phyloP scores from a whole-genome alignment of 2,113 vertebrate species.

The Chitala chitala region DNA sequence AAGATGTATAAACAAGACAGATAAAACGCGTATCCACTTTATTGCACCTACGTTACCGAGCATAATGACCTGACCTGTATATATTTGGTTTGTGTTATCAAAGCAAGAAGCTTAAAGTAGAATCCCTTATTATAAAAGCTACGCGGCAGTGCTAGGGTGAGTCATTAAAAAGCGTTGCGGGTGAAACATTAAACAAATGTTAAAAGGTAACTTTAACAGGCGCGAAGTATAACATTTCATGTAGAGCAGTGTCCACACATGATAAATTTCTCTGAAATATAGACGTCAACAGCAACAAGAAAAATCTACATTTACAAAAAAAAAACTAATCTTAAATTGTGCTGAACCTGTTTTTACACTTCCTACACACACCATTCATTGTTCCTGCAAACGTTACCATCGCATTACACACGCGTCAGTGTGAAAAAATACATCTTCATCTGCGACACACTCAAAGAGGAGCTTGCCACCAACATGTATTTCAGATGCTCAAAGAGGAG shows the following conservation, averaged over 20 bases:
- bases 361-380: not conserved
- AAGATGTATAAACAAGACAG: not conserved
- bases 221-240: too few relatives aligned
- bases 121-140: not conserved
- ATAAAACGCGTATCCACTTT: not conserved
- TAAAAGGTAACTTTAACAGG: too few relatives aligned
- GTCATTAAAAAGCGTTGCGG: too few relatives aligned
- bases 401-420: not conserved
- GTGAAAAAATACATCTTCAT: not conserved
- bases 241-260: too few relatives aligned
- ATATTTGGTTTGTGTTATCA: not conserved
- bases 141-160: too few relatives aligned
- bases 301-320: not conserved
- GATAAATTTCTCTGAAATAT: too few relatives aligned
- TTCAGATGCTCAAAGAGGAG: slow-evolving; percentile 2
- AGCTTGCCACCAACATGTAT: not conserved
- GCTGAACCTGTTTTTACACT: not conserved
- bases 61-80: not conserved
- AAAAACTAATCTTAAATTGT: not conserved
- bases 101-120: not conserved
- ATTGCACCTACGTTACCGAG: too few relatives aligned
- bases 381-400: not conserved
- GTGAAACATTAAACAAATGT: too few relatives aligned
- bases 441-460: not conserved
- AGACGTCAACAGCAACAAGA: not conserved